These are phyloP conservation scores for Chaenocephalus aceratus DNA, from an alignment of 2,113 vertebrate species.

Conservation along the genomic window DNA sequence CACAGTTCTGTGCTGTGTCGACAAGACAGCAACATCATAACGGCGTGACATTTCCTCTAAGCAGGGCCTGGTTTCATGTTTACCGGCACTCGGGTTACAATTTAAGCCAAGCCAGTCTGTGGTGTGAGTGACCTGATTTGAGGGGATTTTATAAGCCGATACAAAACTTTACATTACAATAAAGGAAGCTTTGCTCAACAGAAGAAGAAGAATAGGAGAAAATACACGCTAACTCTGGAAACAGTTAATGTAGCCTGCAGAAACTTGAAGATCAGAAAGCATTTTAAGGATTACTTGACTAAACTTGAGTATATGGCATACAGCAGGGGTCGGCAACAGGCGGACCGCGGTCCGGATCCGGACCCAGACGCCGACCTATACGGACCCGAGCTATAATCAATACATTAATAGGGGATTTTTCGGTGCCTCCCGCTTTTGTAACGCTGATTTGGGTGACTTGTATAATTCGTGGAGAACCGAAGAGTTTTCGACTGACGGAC, in stretches of 20 bases:
- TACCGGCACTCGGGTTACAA: not conserved
- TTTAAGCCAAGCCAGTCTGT: not conserved
- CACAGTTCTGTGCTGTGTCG: not conserved
- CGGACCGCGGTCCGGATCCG: no score
- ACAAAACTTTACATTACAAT: not conserved
- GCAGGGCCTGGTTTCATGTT: not conserved
- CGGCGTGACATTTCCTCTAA: not conserved
- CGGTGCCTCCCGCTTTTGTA: no score
- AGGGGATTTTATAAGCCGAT: not conserved
- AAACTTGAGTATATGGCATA: not conserved
- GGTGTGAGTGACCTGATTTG: constrained; percentile 1
- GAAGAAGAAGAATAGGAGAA: not conserved
- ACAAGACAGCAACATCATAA: not conserved
- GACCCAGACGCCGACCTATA: no score
- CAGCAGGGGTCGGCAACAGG: constrained; percentile 3
- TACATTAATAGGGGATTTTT: no score
- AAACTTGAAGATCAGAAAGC: not conserved
- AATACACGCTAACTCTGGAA: not conserved
- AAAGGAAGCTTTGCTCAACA: not conserved
- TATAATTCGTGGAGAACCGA: no score
- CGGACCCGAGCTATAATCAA: no score
- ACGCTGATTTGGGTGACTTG: no score
- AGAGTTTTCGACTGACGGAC: no score
- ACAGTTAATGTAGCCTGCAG: not conserved
- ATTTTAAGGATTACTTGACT: not conserved